Percentiles rank a stretch among this genome's conserved stretches.
Evolutionary conservation across 2,113 vertebrate genomes (phyloP).

Genomic region (Marmota monax): DNA sequence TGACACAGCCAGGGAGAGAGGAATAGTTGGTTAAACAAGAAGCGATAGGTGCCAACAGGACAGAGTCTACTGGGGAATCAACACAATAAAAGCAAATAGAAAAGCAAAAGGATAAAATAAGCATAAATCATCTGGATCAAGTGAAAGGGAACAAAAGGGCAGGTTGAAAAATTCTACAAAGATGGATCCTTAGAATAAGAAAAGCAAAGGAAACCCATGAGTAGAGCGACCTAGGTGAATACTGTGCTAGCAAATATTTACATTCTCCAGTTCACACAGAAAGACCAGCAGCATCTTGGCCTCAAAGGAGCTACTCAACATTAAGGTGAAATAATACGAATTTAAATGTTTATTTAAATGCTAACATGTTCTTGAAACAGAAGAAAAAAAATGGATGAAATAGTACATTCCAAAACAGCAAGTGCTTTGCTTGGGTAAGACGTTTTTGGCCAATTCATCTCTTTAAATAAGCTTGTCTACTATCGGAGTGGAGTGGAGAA

Average conservation of each 20-base stretch:
- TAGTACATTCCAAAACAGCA: not conserved
- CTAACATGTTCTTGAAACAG: not conserved
- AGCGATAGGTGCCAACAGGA: slow-evolving; percentile 73
- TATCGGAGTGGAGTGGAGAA: not conserved
- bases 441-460: not conserved
- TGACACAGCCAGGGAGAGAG: slow-evolving; percentile 85
- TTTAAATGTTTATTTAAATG: slow-evolving; percentile 13
- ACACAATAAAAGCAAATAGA: slow-evolving; percentile 69
- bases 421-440: not conserved
- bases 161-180: slow-evolving; percentile 20
- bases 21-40: slow-evolving; percentile 80
- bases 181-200: slow-evolving; percentile 63
- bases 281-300: not conserved
- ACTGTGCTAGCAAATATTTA: not conserved
- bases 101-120: slow-evolving; percentile 70
- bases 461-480: not conserved
- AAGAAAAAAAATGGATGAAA: slow-evolving; percentile 12
- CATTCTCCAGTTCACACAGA: not conserved
- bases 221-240: not conserved
- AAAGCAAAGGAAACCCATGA: slow-evolving; percentile 75
- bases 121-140: slow-evolving; percentile 47
- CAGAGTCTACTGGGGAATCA: slow-evolving; percentile 66
- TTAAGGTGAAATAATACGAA: not conserved
- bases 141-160: not conserved
- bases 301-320: slow-evolving; percentile 15